Conservation (phyloP, 2,888 invertebrate genomes). For the Amphipyra berbera region DNA sequence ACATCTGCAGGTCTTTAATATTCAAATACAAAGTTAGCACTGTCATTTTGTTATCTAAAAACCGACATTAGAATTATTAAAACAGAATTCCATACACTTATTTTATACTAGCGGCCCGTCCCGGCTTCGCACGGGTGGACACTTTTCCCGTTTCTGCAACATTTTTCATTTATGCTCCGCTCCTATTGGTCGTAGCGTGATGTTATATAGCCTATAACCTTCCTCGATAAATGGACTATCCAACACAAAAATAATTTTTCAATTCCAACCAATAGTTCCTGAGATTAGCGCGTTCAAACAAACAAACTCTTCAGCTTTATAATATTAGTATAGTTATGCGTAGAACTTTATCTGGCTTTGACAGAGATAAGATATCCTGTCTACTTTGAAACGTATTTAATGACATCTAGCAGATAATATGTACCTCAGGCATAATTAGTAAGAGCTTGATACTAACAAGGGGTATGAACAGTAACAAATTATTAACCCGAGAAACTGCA, state of each 20-base stretch:
- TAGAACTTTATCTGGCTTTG: slow-evolving; percentile 22
- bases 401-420: slow-evolving; percentile 24
- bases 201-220: too few relatives aligned
- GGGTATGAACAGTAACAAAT: slow-evolving; percentile 28
- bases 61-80: slow-evolving; percentile 31
- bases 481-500: slow-evolving; percentile 25
- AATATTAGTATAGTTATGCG: too few relatives aligned
- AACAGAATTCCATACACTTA: slow-evolving; percentile 28
- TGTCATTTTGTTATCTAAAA: slow-evolving; percentile 32
- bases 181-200: too few relatives aligned
- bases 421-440: slow-evolving; percentile 38
- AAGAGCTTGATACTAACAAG: slow-evolving; percentile 33
- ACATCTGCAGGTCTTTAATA: slow-evolving; percentile 28
- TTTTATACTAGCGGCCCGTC: too few relatives aligned
- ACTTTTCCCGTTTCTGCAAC: too few relatives aligned
- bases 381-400: slow-evolving; percentile 18
- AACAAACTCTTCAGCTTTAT: too few relatives aligned
- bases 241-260: too few relatives aligned
- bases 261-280: too few relatives aligned
- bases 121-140: too few relatives aligned
- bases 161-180: too few relatives aligned
- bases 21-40: slow-evolving; percentile 29
- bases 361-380: slow-evolving; percentile 36
- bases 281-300: too few relatives aligned
- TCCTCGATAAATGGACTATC: too few relatives aligned